phyloP scores from a whole-genome alignment of 1,140 invertebrate genomes.

The Dermatophagoides farinae region DNA sequence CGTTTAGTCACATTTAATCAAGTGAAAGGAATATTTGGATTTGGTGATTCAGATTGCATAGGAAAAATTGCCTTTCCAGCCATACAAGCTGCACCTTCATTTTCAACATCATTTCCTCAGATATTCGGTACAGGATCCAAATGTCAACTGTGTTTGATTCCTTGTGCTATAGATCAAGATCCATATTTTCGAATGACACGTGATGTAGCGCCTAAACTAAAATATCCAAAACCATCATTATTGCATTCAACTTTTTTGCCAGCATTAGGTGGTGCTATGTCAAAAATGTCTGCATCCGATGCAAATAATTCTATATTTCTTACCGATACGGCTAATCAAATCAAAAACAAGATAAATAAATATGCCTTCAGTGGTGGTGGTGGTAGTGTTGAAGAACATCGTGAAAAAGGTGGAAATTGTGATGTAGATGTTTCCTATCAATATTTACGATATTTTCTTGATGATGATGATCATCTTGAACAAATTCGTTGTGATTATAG shows the following conservation, averaged over 20 bases:
- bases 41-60: constrained; percentile 77
- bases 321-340: constrained; percentile 83
- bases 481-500: constrained; percentile 62
- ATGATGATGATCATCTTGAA: constrained; percentile 73
- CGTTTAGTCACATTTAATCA: constrained; percentile 84
- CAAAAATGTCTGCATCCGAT: constrained; percentile 96
- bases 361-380: constrained; percentile 95
- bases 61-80: constrained; percentile 94
- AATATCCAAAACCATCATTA: constrained; percentile 73
- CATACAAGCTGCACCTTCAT: constrained; percentile 81
- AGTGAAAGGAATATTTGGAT: constrained; percentile 80
- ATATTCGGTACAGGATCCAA: constrained; percentile 54
- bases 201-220: constrained; percentile 77
- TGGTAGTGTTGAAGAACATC: constrained; percentile 76
- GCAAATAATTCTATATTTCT: constrained; percentile 81
- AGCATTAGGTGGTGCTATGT: constrained; percentile 80
- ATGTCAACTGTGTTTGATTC: constrained; percentile 77
- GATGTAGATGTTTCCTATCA: constrained; percentile 89
- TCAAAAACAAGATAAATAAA: constrained; percentile 96
- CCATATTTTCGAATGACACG: constrained; percentile 97
- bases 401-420: constrained; percentile 64
- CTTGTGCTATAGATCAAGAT: constrained; percentile 98
- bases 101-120: constrained; percentile 83
- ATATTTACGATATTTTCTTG: constrained; percentile 83
- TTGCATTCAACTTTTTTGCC: constrained; percentile 89